A percentile compares a stretch with the other conserved stretches of the same genome.
phyloP scores from a whole-genome alignment of 2,888 invertebrate species.

The Caenorhabditis sp. region DNA sequence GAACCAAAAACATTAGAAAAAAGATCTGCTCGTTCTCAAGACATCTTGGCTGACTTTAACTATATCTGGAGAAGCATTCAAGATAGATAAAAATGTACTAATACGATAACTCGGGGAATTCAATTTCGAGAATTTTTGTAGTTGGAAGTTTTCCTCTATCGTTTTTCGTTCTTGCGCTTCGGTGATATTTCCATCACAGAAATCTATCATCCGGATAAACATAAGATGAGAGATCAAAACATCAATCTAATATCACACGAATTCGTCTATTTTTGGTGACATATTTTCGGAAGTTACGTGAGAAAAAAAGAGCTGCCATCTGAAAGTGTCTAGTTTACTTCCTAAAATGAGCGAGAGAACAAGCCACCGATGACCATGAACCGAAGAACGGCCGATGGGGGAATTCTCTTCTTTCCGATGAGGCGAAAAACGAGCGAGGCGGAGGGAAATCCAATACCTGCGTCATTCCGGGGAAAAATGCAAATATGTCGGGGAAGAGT shows the following conservation, averaged over 20 bases:
- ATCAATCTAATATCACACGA: constrained; percentile 8
- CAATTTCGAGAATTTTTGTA: too few species aligned
- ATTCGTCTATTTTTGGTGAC: constrained; percentile 1
- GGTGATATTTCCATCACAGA: too few species aligned
- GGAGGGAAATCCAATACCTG: constrained; percentile 28
- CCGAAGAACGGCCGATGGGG: constrained; percentile 15
- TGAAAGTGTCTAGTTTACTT: constrained; percentile 5
- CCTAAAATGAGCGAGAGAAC: background rate
- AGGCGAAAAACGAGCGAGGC: background rate
- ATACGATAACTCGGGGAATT: too few species aligned
- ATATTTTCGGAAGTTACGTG: constrained; percentile 9
- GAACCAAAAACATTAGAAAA: too few species aligned
- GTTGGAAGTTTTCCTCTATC: too few species aligned
- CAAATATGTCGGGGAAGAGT: constrained; percentile 13
- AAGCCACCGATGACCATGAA: constrained; percentile 23
- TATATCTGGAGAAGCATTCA: too few species aligned
- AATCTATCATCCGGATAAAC: background rate
- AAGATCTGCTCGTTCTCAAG: too few species aligned
- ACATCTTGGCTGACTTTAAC: too few species aligned
- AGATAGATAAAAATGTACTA: too few species aligned
- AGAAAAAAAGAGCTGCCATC: background rate
- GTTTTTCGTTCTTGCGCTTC: too few species aligned
- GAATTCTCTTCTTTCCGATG: background rate
- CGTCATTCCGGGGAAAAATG: constrained; percentile 39
- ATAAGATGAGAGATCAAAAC: constrained; percentile 1